These are phyloP conservation scores for Yponomeuta sedellus DNA, from an alignment of 2,888 invertebrate species.

Conservation along the genomic window DNA sequence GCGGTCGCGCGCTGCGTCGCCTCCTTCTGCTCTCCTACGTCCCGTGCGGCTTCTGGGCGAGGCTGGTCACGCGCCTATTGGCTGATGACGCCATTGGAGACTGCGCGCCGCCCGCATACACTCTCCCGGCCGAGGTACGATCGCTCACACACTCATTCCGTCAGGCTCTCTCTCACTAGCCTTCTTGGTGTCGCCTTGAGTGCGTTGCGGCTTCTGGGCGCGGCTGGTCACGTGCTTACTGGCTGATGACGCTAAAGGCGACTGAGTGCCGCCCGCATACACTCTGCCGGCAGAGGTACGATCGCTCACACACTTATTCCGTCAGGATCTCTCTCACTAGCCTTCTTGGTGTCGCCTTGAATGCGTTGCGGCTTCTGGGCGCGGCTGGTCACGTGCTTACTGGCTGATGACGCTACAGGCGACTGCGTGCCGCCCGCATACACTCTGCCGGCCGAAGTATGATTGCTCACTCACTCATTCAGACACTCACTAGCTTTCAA, in stretches of 20 bases:
- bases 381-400: no score
- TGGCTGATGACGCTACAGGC: no score
- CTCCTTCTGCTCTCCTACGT: slow-evolving; percentile 96
- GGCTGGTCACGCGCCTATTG: slow-evolving; percentile 90
- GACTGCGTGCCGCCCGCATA: slow-evolving; percentile 79
- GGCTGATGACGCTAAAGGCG: slow-evolving; percentile 86
- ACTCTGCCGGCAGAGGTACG: slow-evolving; percentile 79
- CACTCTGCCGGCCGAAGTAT: slow-evolving; percentile 79
- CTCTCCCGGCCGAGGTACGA: slow-evolving; percentile 78
- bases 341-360: no score
- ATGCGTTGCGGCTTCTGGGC: no score
- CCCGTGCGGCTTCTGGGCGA: slow-evolving; percentile 98
- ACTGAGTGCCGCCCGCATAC: slow-evolving; percentile 84
- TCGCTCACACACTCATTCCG: no score
- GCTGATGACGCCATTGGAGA: slow-evolving; percentile 87
- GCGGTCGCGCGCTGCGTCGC: slow-evolving; percentile 79
- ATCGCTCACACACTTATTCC: no score
- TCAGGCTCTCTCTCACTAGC: no score
- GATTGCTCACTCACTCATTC: slow-evolving; percentile 7
- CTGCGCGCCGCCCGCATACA: slow-evolving; percentile 83
- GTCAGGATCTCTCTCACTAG: no score
- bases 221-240: slow-evolving; percentile 91
- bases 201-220: slow-evolving; percentile 68
- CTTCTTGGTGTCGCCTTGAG: no score
- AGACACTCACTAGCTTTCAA: no score